These are phyloP conservation scores for Drosophila nigromelanica DNA, from an alignment of 1,140 invertebrate species.

Conservation along the genomic window DNA sequence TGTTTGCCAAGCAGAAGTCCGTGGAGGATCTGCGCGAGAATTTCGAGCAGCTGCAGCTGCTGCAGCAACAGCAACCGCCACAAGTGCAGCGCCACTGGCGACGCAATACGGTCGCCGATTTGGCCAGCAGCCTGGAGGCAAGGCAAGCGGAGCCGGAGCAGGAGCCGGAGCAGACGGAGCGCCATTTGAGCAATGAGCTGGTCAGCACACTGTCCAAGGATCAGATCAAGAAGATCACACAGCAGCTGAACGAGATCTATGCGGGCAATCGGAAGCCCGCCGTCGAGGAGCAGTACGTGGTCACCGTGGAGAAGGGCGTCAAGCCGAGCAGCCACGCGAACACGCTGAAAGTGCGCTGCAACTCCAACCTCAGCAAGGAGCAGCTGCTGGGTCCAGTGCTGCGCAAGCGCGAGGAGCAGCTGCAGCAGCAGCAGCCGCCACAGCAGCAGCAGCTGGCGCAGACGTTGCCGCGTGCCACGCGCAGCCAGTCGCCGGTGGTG, in stretches of 20 bases:
- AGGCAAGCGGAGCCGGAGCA: constrained; percentile 63
- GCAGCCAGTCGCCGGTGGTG: constrained; percentile 84
- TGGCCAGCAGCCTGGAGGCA: constrained; percentile 88
- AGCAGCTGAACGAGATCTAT: constrained; percentile 93
- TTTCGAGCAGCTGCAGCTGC: constrained; percentile 85
- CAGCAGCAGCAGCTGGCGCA: constrained; percentile 47
- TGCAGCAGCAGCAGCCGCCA: constrained; percentile 15
- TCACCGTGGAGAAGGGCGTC: constrained; percentile 85
- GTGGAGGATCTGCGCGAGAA: constrained; percentile 92
- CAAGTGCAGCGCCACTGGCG: constrained; percentile 92
- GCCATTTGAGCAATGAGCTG: constrained; percentile 88
- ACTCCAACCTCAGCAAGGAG: constrained; percentile 85
- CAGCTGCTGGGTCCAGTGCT: constrained; percentile 83
- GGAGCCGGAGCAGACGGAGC: constrained; percentile 67
- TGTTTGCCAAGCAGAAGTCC: constrained; percentile 93
- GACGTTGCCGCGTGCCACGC: constrained; percentile 70
- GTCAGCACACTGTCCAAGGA: constrained; percentile 94
- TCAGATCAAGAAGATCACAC: constrained; percentile 92
- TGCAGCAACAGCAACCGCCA: constrained; percentile 87
- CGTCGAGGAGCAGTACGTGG: constrained; percentile 85
- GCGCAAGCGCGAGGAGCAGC: constrained; percentile 72
- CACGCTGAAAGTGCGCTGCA: constrained; percentile 88
- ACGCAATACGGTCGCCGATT: constrained; percentile 90
- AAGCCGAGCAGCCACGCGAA: constrained; percentile 74
- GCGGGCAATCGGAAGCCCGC: constrained; percentile 84